A percentile compares a stretch with the other conserved stretches of the same genome.
These are phyloP conservation scores for Sinocyclocheilus anshuiensis DNA, from an alignment of 2,113 vertebrate genomes.

Conservation along the genomic window DNA sequence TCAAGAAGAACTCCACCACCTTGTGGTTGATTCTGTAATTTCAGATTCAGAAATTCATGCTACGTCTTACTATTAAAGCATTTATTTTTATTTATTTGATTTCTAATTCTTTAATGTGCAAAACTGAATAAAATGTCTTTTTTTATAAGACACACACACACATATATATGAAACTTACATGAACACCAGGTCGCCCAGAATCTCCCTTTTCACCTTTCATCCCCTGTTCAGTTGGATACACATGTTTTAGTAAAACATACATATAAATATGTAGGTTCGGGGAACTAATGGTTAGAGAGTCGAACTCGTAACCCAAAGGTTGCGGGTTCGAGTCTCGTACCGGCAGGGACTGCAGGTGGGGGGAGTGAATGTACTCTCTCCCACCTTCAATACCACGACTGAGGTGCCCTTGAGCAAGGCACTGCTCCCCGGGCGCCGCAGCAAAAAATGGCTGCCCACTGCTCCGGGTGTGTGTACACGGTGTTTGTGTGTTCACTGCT, in stretches of 20 bases:
- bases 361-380: too few relatives aligned
- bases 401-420: too few relatives aligned
- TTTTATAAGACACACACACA: slow-evolving; percentile 38
- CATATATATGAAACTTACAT: slow-evolving; percentile 72
- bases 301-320: too few relatives aligned
- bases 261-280: neutral
- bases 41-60: neutral
- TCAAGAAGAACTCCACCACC: neutral
- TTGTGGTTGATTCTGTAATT: neutral
- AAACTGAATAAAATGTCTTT: neutral
- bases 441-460: too few relatives aligned
- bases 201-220: slow-evolving; percentile 84
- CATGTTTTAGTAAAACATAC: neutral
- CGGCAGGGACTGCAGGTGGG: too few relatives aligned
- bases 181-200: slow-evolving; percentile 79
- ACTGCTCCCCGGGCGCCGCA: too few relatives aligned
- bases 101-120: neutral
- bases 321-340: too few relatives aligned
- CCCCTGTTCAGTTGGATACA: slow-evolving; percentile 64
- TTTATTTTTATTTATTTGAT: neutral
- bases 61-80: neutral
- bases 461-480: too few relatives aligned
- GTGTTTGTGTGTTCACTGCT: too few relatives aligned
- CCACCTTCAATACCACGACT: too few relatives aligned
- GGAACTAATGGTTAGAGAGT: too few relatives aligned